phyloP scores from a whole-genome alignment of 1,140 invertebrate genomes.

The Drosophila pachea region DNA sequence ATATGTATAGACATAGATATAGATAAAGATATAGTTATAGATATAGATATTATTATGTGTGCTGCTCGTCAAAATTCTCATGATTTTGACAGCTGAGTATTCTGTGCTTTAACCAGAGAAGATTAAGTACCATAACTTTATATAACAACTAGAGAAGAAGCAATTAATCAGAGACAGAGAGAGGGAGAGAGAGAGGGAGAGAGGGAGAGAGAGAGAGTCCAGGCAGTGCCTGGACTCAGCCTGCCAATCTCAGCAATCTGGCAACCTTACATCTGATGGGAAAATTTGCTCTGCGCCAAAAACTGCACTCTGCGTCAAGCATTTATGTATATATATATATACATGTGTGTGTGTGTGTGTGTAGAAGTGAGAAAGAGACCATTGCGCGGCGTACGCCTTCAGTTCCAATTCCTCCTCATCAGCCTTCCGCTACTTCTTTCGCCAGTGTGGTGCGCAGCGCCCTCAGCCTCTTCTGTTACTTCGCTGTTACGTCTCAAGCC shows the following conservation, averaged over 20 bases:
- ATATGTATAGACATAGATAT: slow-evolving; percentile 10
- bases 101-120: not conserved
- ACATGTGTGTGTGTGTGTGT: not conserved
- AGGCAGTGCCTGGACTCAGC: too few relatives aligned
- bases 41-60: slow-evolving; percentile 14
- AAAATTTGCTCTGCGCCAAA: too few relatives aligned
- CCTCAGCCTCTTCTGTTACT: too few relatives aligned
- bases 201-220: not conserved
- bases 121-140: slow-evolving; percentile 6
- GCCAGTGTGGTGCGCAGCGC: too few relatives aligned
- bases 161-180: not conserved
- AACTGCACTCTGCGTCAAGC: too few relatives aligned
- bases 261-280: too few relatives aligned
- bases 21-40: slow-evolving; percentile 3
- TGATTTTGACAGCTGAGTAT: slow-evolving; percentile 43
- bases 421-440: too few relatives aligned
- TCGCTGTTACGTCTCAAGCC: too few relatives aligned
- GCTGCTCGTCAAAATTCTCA: slow-evolving; percentile 58
- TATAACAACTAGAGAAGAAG: not conserved
- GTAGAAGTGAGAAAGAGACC: too few relatives aligned
- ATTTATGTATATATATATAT: slow-evolving; percentile 9
- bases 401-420: too few relatives aligned
- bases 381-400: too few relatives aligned
- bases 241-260: too few relatives aligned
- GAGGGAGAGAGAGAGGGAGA: not conserved